phyloP scores from a whole-genome alignment of 2,888 invertebrate species.

The Acheta domesticus region DNA sequence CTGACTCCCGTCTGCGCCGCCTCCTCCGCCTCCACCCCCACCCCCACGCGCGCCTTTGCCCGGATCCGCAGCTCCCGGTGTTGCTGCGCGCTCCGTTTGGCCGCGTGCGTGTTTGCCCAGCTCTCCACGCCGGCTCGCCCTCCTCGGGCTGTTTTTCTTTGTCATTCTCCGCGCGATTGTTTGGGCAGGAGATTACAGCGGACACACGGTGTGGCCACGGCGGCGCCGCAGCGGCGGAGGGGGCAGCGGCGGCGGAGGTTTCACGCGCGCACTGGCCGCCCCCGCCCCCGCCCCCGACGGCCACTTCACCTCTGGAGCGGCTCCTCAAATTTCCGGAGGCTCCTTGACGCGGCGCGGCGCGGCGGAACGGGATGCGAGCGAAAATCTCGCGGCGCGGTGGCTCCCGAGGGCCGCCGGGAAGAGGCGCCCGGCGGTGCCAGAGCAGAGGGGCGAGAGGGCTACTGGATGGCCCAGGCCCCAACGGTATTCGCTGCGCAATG shows the following conservation, averaged over 20 bases:
- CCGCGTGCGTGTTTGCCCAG: slow-evolving; percentile 18
- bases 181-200: slow-evolving; percentile 5
- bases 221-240: neutral
- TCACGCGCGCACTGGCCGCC: neutral
- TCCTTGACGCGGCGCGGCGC: too few species aligned
- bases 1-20: neutral
- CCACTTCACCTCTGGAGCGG: too few species aligned
- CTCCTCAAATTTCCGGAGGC: too few species aligned
- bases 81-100: slow-evolving; percentile 1
- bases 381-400: too few species aligned
- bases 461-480: too few species aligned
- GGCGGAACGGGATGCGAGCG: neutral
- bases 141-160: neutral
- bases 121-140: neutral
- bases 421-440: too few species aligned
- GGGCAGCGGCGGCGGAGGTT: neutral
- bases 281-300: neutral
- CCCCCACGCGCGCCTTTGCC: neutral
- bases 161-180: neutral
- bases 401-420: too few species aligned
- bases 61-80: neutral
- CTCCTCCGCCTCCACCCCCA: neutral
- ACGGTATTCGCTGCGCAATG: too few species aligned
- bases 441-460: too few species aligned
- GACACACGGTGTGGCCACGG: neutral